These are phyloP conservation scores for Helogale parvula DNA, from an alignment of 2,113 vertebrate species.

Conservation along the genomic window DNA sequence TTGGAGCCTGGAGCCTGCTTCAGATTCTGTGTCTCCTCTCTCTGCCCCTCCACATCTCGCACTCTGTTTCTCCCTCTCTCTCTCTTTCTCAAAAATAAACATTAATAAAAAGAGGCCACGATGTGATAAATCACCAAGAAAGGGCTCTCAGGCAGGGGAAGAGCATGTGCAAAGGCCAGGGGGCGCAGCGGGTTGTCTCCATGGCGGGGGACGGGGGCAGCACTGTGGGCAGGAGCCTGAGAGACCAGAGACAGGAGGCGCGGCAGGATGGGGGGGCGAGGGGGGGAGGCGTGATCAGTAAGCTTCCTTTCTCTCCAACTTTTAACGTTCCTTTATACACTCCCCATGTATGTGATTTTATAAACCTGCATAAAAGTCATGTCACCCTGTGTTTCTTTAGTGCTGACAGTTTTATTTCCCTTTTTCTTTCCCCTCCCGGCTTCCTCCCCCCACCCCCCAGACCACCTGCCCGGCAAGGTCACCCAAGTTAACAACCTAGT, in stretches of 20 bases:
- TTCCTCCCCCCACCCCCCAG: background rate
- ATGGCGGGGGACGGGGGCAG: background rate
- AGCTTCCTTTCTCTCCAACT: background rate
- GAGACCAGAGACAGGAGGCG: rapidly evolving
- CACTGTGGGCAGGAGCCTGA: too few species aligned
- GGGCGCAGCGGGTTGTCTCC: background rate
- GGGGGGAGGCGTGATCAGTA: too few species aligned
- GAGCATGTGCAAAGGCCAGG: background rate
- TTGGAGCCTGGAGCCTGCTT: too few species aligned
- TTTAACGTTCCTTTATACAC: too few species aligned
- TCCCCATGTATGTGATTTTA: background rate
- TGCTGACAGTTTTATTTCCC: background rate
- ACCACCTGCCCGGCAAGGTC: background rate
- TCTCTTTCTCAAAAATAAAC: too few species aligned
- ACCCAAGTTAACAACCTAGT: background rate
- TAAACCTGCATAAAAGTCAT: rapidly evolving
- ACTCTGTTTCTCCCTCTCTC: too few species aligned
- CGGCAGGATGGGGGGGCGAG: rapidly evolving
- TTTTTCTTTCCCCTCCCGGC: background rate
- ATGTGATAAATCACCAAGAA: background rate
- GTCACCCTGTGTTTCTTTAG: background rate
- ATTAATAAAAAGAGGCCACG: too few species aligned
- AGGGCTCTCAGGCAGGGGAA: background rate
- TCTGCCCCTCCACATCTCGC: too few species aligned
- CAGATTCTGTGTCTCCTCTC: too few species aligned